Base-by-base conservation (phyloP, 2,888 invertebrate genomes). In the Barypeithes pellucidus region DNA sequence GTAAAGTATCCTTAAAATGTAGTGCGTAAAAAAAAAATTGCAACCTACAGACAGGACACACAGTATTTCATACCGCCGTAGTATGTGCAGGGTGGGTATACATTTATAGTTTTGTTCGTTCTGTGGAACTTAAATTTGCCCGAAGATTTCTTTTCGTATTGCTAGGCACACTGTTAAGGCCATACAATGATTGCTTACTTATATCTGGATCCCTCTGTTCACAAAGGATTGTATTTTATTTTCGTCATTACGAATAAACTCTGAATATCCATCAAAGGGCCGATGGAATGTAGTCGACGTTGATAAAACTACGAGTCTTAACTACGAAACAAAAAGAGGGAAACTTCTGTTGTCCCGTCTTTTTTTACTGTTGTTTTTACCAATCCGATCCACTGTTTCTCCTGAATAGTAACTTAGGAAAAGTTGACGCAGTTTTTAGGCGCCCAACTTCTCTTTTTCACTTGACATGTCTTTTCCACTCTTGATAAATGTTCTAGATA, bases 391-490 rank as follows among this genome's bases (percentile, higher is more conserved):
- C 70, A 70, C 70, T 70, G 70, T 63, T 61, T 57, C 54, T 57
- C 63, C 57, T 63, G 70, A 63, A 62, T 54, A 57, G 47, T 63
- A 63, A 63, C 16, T 47, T 63, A 36, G 16, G 47, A 60, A 73
- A 73, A 73, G 73, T 73, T 73, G 70, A 61, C 73, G 69, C 61
- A 73, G 73, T 73, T 73, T 73, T 73, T 73, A 70, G 73, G 73
- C 73, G 73, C 73, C 73, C 65, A 57, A 73, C 73, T 73, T 66
- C 57, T 73, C 70, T 70, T 73, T 73, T 73, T 73, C 65, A 65
- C 65, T 73, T 73, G 73, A 73, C 73, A 69, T 63, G 73, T 57
- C 67, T 63, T 73, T 69, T 59, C 52, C 57, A 47, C 45, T 50
- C 39, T 65, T 73, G 73, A 73, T 73, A 73, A 73, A 73, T 73